Conservation (phyloP, 2,113 vertebrate genomes). For the Heloderma charlesbogerti region DNA sequence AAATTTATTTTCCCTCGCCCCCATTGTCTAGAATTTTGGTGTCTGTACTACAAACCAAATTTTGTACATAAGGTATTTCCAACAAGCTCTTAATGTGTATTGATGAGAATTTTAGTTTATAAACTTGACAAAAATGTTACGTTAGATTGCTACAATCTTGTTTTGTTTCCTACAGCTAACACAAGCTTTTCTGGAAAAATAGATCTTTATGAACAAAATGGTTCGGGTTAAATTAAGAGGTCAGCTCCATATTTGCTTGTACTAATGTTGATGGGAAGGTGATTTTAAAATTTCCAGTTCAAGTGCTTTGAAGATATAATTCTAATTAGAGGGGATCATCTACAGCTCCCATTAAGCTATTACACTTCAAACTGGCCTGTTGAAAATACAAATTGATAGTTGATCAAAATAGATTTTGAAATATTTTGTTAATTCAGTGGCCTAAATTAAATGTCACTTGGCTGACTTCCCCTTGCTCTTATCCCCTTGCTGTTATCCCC, state of each 20-base stretch:
- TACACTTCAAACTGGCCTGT: constrained; percentile 43
- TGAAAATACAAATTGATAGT: background rate
- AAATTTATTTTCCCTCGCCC: constrained; percentile 50
- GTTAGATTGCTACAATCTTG: constrained; percentile 50
- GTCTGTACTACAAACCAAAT: constrained; percentile 48
- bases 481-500: too few relatives aligned
- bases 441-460: too few relatives aligned
- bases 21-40: constrained; percentile 39
- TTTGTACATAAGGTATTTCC: constrained; percentile 60
- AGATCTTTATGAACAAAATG: constrained; percentile 41
- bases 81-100: constrained; percentile 56
- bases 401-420: background rate
- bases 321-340: constrained; percentile 8
- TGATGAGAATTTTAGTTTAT: constrained; percentile 65
- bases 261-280: constrained; percentile 51
- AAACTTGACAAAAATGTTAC: constrained; percentile 66
- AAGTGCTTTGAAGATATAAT: background rate
- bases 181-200: constrained; percentile 34
- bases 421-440: background rate
- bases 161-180: constrained; percentile 42
- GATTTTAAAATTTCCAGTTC: constrained; percentile 72
- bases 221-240: constrained; percentile 36
- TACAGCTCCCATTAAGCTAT: constrained; percentile 38
- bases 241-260: constrained; percentile 36
- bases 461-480: too few relatives aligned